phyloP scores from a whole-genome alignment of 2,113 vertebrate species.

The Mellivora capensis region DNA sequence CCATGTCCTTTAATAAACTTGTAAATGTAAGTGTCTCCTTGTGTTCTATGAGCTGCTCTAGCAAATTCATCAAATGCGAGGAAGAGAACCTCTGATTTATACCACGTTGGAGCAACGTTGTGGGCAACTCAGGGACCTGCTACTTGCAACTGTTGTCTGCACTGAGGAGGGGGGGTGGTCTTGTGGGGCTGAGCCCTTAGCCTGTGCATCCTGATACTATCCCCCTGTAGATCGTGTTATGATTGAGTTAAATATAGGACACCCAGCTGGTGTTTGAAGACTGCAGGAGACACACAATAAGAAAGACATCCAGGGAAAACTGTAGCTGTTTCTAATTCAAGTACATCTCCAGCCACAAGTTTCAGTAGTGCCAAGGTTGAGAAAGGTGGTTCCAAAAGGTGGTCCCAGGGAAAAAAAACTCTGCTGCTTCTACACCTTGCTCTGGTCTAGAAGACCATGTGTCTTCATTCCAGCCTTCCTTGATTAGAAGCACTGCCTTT shows the following conservation, averaged over 20 bases:
- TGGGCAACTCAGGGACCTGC: background rate
- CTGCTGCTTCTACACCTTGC: background rate
- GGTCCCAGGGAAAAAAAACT: rapidly evolving
- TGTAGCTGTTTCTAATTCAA: background rate
- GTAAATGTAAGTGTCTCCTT: background rate
- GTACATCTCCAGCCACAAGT: background rate
- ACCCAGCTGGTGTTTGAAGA: background rate
- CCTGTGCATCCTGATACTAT: background rate
- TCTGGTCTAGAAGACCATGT: background rate
- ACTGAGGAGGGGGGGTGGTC: too few species aligned
- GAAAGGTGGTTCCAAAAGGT: background rate
- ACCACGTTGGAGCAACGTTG: background rate
- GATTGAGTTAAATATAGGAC: background rate
- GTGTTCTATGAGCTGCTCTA: background rate
- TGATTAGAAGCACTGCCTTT: background rate
- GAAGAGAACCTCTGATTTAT: background rate
- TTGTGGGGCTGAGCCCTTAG: background rate
- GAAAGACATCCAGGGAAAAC: background rate
- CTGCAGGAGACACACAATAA: background rate
- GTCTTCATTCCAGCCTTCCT: background rate
- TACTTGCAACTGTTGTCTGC: background rate
- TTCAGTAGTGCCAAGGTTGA: background rate
- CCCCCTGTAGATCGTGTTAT: background rate
- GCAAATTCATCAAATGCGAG: background rate
- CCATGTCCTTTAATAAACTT: background rate